phyloP scores from a whole-genome alignment of 2,888 invertebrate species.

The Luperina nickerlii region DNA sequence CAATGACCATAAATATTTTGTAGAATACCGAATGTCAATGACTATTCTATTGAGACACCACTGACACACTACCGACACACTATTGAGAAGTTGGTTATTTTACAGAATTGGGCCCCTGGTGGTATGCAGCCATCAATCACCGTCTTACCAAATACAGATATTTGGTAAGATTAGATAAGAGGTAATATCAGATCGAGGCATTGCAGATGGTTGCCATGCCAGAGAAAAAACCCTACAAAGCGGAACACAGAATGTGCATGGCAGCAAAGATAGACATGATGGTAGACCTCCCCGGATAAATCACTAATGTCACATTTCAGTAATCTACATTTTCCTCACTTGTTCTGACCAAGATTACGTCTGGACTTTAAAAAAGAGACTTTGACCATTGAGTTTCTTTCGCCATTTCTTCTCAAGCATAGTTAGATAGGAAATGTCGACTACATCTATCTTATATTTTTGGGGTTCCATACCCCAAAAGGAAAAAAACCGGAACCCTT shows the following conservation, averaged over 20 bases:
- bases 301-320: neutral
- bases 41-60: too few species aligned
- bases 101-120: too few species aligned
- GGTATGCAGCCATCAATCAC: neutral
- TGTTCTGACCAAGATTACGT: neutral
- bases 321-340: neutral
- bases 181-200: neutral
- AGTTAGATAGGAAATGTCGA: neutral
- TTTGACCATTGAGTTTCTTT: neutral
- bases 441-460: neutral
- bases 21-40: too few species aligned
- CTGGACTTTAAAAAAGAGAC: neutral
- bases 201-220: neutral
- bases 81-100: too few species aligned
- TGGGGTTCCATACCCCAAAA: too few species aligned
- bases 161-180: too few species aligned
- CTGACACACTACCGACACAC: too few species aligned
- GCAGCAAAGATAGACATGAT: neutral
- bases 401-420: neutral
- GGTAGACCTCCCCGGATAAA: neutral
- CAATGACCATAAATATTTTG: too few species aligned
- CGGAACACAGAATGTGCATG: neutral
- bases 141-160: neutral
- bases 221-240: neutral
- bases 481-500: too few species aligned